Conservation (phyloP, 2,113 vertebrate species). For the Sinocyclocheilus anophthalmus region DNA sequence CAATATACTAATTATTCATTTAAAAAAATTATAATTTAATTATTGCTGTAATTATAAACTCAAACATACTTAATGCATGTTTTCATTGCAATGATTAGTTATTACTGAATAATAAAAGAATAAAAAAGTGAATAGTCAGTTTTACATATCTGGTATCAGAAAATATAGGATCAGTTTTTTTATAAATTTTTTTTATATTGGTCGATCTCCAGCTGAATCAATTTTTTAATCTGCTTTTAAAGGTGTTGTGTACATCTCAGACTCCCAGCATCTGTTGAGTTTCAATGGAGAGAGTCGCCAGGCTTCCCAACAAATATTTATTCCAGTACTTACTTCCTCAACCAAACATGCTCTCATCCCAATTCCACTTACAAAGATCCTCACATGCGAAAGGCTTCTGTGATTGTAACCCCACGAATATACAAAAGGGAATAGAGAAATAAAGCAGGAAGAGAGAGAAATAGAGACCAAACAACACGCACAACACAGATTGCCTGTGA, state of each 20-base stretch:
- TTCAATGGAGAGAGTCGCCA: neutral
- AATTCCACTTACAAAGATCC: slow-evolving; percentile 17
- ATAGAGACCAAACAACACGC: slow-evolving; percentile 11
- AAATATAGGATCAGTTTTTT: no score
- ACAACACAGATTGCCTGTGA: slow-evolving; percentile 53
- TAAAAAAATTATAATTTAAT: no score
- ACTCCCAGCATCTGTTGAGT: neutral
- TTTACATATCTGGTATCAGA: no score
- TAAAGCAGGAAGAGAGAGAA: slow-evolving; percentile 4
- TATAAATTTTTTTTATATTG: no score
- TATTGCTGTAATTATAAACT: no score
- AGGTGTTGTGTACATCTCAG: neutral
- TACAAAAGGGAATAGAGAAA: slow-evolving; percentile 13
- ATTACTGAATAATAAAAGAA: no score
- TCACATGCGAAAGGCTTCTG: neutral
- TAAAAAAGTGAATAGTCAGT: no score
- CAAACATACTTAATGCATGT: no score
- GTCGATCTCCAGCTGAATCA: no score
- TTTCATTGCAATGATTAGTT: no score
- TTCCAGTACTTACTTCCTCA: neutral
- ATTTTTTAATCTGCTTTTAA: no score
- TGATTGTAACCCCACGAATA: slow-evolving; percentile 17
- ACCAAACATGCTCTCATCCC: neutral
- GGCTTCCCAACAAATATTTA: slow-evolving; percentile 19
- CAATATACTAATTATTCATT: no score